phyloP scores from a whole-genome alignment of 2,888 invertebrate genomes.

The Standfussiana lucernea region DNA sequence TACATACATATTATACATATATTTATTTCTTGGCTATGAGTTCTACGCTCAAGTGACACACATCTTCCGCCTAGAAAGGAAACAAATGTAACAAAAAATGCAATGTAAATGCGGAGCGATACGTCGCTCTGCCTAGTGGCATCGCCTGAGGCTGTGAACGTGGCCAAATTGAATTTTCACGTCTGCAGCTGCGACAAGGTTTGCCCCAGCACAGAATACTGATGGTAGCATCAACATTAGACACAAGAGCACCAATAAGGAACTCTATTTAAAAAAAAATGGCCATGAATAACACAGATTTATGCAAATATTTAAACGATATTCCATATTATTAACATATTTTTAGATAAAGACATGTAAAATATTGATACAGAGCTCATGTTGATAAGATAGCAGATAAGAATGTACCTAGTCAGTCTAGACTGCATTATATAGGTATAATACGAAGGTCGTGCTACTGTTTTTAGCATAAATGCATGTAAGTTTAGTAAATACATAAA shows the following conservation, averaged over 20 bases:
- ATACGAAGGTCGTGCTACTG: slow-evolving; percentile 30
- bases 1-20: too few species aligned
- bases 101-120: too few species aligned
- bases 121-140: too few species aligned
- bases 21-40: too few species aligned
- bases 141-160: background rate
- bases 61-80: background rate
- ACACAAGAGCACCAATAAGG: background rate
- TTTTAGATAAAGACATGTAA: slow-evolving; percentile 27
- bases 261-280: background rate
- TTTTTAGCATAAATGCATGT: background rate
- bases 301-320: slow-evolving; percentile 9
- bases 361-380: slow-evolving; percentile 27
- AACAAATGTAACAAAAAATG: background rate
- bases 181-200: too few species aligned
- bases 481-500: background rate
- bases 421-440: slow-evolving; percentile 17
- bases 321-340: slow-evolving; percentile 11
- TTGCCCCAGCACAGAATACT: background rate
- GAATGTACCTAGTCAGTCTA: slow-evolving; percentile 36
- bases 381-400: slow-evolving; percentile 48
- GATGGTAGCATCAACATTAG: background rate
- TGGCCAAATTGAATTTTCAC: background rate
- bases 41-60: background rate
- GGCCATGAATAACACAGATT: background rate